Evolutionary conservation across 2,113 vertebrate species (phyloP), one percentile per base, ranked within the genome.

Genomic region (Labeo rohita): DNA sequence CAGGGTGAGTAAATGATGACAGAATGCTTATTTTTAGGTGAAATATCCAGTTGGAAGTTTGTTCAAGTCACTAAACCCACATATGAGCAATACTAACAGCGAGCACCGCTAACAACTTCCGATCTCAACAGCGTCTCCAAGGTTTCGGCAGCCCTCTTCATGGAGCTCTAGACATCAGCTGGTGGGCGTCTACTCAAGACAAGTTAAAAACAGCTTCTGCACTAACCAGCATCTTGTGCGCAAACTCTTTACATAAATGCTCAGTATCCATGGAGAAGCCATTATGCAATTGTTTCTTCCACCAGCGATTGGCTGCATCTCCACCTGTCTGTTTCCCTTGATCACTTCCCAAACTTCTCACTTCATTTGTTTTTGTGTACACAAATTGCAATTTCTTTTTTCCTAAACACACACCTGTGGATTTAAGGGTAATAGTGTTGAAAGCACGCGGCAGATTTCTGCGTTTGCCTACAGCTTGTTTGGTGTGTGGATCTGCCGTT

Each of bases 401-500:
- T 34, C 23, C 73, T 52, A 28, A 7, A 13, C 47, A 73, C 74
- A 76, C 74, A 76, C 74, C 49, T 78, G 80, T 73, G 39, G 52
- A 39, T 59, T 28, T n/a, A 16, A 2, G 39, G 43, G n/a, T 61
- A 59, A 59, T 45, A 73, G 47, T 86, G 47, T 36, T 52, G 23
- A 80, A 74, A 63, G 21, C 85, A 6, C 43, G 87, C 63, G 83
- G 82, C 70, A 88, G 13, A 86, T 73, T 88, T 87, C 88, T 61
- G 56, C 21, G 8, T 61, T 61, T 68, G 85, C 84, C 70, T 80
- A 86, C 89, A 87, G 85, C 86, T 89, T 88, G 84, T 90, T 90
- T 66, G 75, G 83, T 90, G 90, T 88, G 83, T 90, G 89, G 86
- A 63, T 90, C 88, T 85, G 86, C 89, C 80, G 77, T 84, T 90